Percentiles rank a stretch among this genome's conserved stretches.
phyloP scores from a whole-genome alignment of 2,113 vertebrate genomes.

The Zosterops japonicus region DNA sequence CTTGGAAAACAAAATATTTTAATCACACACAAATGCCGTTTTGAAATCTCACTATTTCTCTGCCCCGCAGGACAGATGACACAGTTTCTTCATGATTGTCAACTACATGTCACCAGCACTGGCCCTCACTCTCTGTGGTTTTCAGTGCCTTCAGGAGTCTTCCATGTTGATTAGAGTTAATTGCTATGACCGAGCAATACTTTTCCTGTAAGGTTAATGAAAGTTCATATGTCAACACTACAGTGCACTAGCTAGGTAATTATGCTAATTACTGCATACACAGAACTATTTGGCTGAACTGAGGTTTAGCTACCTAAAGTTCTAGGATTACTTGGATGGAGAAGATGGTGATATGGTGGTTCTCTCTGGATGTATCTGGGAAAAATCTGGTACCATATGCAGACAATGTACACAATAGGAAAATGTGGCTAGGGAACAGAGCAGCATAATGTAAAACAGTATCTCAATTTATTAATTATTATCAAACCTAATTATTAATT shows the following conservation, averaged over 20 bases:
- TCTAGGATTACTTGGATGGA: neutral
- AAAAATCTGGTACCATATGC: neutral
- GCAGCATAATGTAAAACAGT: neutral
- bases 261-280: neutral
- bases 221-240: neutral
- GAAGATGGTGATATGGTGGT: neutral
- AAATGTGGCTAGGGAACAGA: neutral
- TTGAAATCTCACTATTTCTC: neutral
- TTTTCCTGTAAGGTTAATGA: neutral
- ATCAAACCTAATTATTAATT: neutral
- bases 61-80: neutral
- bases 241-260: neutral
- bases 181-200: rapidly evolving
- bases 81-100: neutral
- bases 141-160: neutral
- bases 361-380: neutral
- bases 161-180: neutral
- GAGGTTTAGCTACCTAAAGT: neutral
- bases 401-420: neutral
- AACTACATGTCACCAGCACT: neutral
- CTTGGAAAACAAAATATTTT: neutral
- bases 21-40: neutral
- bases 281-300: neutral
- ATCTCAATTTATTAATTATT: neutral
- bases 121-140: neutral